Conservation (phyloP, 2,888 invertebrate species). For the Dynastes grantii region DNA sequence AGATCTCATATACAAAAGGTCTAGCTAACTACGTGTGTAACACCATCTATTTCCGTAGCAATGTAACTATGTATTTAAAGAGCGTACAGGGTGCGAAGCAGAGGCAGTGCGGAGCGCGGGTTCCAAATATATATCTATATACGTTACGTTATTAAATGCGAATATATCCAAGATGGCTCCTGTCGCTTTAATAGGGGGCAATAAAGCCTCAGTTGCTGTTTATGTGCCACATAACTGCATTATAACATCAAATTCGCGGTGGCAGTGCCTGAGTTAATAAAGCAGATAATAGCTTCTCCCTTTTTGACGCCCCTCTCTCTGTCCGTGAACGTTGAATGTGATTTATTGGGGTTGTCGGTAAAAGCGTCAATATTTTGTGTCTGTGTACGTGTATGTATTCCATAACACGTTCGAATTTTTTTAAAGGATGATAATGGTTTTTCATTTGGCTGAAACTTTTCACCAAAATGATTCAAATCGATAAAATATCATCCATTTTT, state of each 20-base stretch:
- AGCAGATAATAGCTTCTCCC: slow-evolving; percentile 64
- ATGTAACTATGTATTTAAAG: slow-evolving; percentile 30
- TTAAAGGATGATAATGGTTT: slow-evolving; percentile 5
- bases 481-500: too few species aligned
- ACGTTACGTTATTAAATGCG: slow-evolving; percentile 56
- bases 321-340: slow-evolving; percentile 39
- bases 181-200: slow-evolving; percentile 57
- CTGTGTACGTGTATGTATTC: background rate
- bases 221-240: slow-evolving; percentile 64
- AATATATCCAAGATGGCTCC: slow-evolving; percentile 57
- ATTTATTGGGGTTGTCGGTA: slow-evolving; percentile 47
- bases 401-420: slow-evolving; percentile 8
- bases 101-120: background rate
- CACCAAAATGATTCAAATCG: too few species aligned
- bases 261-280: slow-evolving; percentile 64
- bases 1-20: background rate
- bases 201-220: slow-evolving; percentile 59
- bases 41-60: slow-evolving; percentile 12
- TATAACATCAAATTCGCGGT: slow-evolving; percentile 65
- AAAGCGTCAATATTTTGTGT: slow-evolving; percentile 44
- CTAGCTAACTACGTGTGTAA: slow-evolving; percentile 10
- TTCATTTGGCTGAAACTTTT: background rate
- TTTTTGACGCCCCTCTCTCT: slow-evolving; percentile 46
- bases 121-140: slow-evolving; percentile 12
- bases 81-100: background rate